phyloP scores from a whole-genome alignment of 35 echinoderm and acorn worm genomes.

The Apostichopus parvimensis region DNA sequence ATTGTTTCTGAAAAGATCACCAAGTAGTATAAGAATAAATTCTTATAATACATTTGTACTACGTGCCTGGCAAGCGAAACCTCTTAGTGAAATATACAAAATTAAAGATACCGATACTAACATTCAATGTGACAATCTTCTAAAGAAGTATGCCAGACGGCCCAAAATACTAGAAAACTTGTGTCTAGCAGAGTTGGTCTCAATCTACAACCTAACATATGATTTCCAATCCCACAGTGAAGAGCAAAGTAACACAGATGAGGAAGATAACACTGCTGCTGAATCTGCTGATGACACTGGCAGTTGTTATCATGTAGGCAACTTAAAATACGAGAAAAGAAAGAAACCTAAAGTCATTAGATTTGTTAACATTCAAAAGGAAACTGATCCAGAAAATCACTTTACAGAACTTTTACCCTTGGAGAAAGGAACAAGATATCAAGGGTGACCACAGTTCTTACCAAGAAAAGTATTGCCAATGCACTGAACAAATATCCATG shows the following conservation, averaged over 20 bases:
- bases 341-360: not conserved
- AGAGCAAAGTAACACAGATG: not conserved
- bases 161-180: slow-evolving; percentile 10
- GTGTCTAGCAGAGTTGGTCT: slow-evolving; percentile 4
- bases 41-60: slow-evolving; percentile 27
- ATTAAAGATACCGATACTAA: not conserved
- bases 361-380: too few relatives aligned
- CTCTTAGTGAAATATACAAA: too few relatives aligned
- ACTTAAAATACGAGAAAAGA: not conserved
- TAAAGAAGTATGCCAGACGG: slow-evolving; percentile 18
- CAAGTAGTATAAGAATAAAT: slow-evolving; percentile 67
- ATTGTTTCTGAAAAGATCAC: slow-evolving; percentile 52
- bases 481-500: too few relatives aligned
- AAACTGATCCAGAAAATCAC: too few relatives aligned
- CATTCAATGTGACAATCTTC: not conserved
- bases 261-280: not conserved
- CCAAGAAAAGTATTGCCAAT: too few relatives aligned
- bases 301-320: not conserved
- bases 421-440: too few relatives aligned
- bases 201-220: slow-evolving; percentile 21
- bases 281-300: not conserved
- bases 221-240: not conserved
- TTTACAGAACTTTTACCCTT: too few relatives aligned
- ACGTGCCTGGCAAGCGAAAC: slow-evolving; percentile 59
- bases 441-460: too few relatives aligned